These are phyloP conservation scores for Nematopogon swammerdamellus DNA, from an alignment of 2,888 invertebrate species.

Conservation along the genomic window DNA sequence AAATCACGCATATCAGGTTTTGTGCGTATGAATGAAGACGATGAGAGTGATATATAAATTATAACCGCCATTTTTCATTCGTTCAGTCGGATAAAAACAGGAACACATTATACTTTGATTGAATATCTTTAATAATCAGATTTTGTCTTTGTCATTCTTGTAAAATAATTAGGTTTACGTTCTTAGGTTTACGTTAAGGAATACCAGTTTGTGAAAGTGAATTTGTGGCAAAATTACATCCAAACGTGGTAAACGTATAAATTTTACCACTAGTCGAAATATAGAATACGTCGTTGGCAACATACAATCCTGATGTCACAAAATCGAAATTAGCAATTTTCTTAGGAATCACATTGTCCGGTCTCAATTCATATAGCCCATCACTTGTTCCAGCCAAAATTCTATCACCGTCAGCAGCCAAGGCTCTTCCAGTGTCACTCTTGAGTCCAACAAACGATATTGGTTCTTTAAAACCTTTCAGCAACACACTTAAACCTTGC, in stretches of 20 bases:
- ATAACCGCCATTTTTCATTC: too few relatives aligned
- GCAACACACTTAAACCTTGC: conserved; percentile 38
- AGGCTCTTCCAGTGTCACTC: conserved; percentile 36
- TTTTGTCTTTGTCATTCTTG: too few relatives aligned
- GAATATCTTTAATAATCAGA: too few relatives aligned
- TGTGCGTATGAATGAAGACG: too few relatives aligned
- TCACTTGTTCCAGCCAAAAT: conserved; percentile 40
- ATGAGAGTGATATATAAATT: too few relatives aligned
- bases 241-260: conserved; percentile 25
- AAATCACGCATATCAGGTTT: too few relatives aligned
- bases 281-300: conserved; percentile 26
- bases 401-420: conserved; percentile 23
- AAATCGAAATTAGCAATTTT: conserved; percentile 41
- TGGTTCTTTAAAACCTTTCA: conserved; percentile 39
- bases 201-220: too few relatives aligned
- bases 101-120: too few relatives aligned
- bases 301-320: conserved; percentile 32
- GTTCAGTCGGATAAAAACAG: too few relatives aligned
- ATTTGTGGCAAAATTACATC: neutral
- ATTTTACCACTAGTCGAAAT: conserved; percentile 34
- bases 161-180: too few relatives aligned
- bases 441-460: conserved; percentile 40
- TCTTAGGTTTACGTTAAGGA: too few relatives aligned
- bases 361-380: conserved; percentile 33
- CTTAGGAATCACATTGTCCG: conserved; percentile 34